Percentiles rank a stretch among this genome's conserved stretches.
phyloP scores from a whole-genome alignment of 2,888 invertebrate species.

The Augochlorella aurata region DNA sequence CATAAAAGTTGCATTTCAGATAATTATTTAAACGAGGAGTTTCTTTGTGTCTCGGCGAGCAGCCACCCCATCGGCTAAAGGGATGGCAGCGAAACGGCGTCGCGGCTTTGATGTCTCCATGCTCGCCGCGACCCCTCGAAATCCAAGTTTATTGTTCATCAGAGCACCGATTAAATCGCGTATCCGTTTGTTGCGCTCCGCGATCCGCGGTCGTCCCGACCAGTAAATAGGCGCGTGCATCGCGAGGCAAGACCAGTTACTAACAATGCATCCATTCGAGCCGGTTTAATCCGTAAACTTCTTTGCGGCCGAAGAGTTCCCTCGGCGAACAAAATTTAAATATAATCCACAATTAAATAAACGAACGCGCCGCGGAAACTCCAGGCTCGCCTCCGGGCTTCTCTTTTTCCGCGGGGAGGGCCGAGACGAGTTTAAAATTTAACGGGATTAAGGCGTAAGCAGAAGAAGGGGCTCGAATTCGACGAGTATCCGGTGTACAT shows the following conservation, averaged over 20 bases:
- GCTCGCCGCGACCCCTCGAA: background rate
- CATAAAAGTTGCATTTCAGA: background rate
- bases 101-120: background rate
- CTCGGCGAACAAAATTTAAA: background rate
- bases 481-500: background rate
- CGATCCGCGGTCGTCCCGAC: background rate
- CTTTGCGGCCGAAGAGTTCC: background rate
- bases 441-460: background rate
- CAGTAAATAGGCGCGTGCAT: background rate
- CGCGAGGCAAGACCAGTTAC: background rate
- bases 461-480: background rate
- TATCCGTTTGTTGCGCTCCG: background rate
- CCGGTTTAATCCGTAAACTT: conserved; percentile 8
- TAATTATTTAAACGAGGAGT: background rate
- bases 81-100: background rate
- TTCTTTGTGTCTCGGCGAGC: background rate
- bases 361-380: background rate
- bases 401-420: background rate
- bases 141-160: background rate
- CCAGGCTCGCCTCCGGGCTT: background rate
- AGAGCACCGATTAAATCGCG: background rate
- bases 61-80: background rate
- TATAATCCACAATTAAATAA: conserved; percentile 18
- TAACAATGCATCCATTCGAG: conserved; percentile 19
- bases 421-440: background rate